These are phyloP conservation scores for Macaria liturata DNA, from an alignment of 2,888 invertebrate genomes.

Conservation along the genomic window DNA sequence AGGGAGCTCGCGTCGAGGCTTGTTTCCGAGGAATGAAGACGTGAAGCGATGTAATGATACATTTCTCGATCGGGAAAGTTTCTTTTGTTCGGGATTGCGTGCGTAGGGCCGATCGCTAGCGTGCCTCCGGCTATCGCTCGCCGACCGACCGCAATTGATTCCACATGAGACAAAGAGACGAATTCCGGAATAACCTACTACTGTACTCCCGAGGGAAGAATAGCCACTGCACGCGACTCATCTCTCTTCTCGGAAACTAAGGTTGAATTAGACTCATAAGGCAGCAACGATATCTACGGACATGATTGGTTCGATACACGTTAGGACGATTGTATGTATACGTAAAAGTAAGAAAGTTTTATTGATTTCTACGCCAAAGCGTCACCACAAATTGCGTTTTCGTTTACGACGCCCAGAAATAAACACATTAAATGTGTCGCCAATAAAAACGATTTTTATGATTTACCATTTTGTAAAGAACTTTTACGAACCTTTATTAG, in stretches of 20 bases:
- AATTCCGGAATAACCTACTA: conserved; percentile 16
- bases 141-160: conserved; percentile 72
- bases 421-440: conserved; percentile 28
- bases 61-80: conserved; percentile 63
- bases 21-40: conserved; percentile 44
- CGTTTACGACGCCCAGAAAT: conserved; percentile 26
- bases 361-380: conserved; percentile 1
- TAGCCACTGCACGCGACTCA: conserved; percentile 13
- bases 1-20: conserved; percentile 33
- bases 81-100: conserved; percentile 72
- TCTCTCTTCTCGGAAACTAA: too few species aligned
- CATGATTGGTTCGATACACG: too few species aligned
- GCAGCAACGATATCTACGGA: too few species aligned
- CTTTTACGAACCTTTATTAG: conserved; percentile 41
- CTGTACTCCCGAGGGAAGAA: conserved; percentile 2
- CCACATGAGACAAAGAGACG: conserved; percentile 51
- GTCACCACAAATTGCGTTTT: conserved; percentile 15
- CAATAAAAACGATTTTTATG: conserved; percentile 38
- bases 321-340: too few species aligned
- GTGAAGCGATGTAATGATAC: conserved; percentile 51
- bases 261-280: too few species aligned
- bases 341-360: background rate
- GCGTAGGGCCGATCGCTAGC: conserved; percentile 75
- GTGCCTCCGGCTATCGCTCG: conserved; percentile 74
- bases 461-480: conserved; percentile 38